Evolutionary conservation across 1,140 invertebrate species (phyloP).

Genomic region (Euura saliciscinereae): DNA sequence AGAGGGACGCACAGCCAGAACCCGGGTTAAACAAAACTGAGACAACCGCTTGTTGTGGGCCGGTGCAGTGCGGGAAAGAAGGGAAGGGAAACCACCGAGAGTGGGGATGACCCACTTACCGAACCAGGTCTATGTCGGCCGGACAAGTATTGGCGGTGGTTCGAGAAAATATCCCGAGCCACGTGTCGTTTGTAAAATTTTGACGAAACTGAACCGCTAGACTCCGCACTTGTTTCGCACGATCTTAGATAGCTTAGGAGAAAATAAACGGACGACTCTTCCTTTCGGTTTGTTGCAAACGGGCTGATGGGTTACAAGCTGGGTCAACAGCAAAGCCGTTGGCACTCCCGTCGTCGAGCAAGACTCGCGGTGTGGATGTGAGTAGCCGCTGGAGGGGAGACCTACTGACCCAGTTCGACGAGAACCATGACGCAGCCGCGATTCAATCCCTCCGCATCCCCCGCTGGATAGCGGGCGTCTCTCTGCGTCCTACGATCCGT

Average conservation of each 20-base stretch:
- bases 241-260: no score
- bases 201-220: no score
- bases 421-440: slow-evolving; percentile 59
- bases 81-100: slow-evolving; percentile 35
- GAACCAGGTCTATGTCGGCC: slow-evolving; percentile 62
- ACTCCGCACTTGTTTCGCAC: no score
- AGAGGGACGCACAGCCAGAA: slow-evolving; percentile 26
- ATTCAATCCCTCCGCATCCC: slow-evolving; percentile 25
- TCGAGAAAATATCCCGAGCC: no score
- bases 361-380: slow-evolving; percentile 20
- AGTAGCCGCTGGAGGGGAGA: slow-evolving; percentile 46
- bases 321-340: slow-evolving; percentile 59
- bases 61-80: slow-evolving; percentile 55
- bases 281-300: slow-evolving; percentile 34
- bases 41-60: slow-evolving; percentile 55
- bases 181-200: background rate
- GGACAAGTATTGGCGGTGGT: slow-evolving; percentile 55
- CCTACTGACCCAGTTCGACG: slow-evolving; percentile 59
- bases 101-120: slow-evolving; percentile 72
- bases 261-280: slow-evolving; percentile 39
- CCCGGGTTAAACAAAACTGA: background rate
- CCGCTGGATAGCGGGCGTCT: no score
- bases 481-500: no score
- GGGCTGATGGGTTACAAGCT: slow-evolving; percentile 26
- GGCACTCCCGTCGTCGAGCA: slow-evolving; percentile 45